Conservation (phyloP, 2,113 vertebrate species). For the Canis aureus region DNA sequence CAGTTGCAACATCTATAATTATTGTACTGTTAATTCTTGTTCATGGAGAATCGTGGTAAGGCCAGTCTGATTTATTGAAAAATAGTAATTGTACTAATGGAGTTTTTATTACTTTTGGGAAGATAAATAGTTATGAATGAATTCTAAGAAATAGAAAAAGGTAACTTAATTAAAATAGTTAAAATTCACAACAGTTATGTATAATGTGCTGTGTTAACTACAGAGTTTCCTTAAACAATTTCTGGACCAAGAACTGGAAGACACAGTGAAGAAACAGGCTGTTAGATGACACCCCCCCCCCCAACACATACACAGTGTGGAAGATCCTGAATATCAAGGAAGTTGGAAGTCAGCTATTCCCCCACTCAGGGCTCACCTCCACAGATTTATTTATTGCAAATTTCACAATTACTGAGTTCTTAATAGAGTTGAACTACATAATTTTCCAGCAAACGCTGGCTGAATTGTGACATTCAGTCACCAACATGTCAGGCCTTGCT, state of each 20-base stretch:
- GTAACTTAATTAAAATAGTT: conserved; percentile 8
- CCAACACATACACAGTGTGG: accelerated
- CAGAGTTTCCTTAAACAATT: neutral
- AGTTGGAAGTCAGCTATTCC: neutral
- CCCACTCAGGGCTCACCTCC: neutral
- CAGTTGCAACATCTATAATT: neutral
- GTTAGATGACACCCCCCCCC: accelerated
- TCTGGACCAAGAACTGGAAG: neutral
- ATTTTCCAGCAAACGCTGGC: neutral
- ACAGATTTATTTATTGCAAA: neutral
- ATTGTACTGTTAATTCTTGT: neutral
- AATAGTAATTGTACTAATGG: neutral
- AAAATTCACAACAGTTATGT: neutral
- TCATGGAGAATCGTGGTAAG: neutral
- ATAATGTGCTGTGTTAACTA: neutral
- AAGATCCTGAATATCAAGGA: neutral
- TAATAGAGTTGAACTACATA: neutral
- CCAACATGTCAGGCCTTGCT: neutral
- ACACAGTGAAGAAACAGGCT: neutral
- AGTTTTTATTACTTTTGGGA: conserved; percentile 19
- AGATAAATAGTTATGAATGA: neutral
- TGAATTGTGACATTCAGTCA: neutral
- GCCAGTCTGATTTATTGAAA: neutral
- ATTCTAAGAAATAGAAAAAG: conserved; percentile 13
- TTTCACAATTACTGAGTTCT: neutral